A percentile compares a stretch with the other conserved stretches of the same genome.
Evolutionary conservation across 1,140 invertebrate species (phyloP).

Genomic region (Diprion similis): DNA sequence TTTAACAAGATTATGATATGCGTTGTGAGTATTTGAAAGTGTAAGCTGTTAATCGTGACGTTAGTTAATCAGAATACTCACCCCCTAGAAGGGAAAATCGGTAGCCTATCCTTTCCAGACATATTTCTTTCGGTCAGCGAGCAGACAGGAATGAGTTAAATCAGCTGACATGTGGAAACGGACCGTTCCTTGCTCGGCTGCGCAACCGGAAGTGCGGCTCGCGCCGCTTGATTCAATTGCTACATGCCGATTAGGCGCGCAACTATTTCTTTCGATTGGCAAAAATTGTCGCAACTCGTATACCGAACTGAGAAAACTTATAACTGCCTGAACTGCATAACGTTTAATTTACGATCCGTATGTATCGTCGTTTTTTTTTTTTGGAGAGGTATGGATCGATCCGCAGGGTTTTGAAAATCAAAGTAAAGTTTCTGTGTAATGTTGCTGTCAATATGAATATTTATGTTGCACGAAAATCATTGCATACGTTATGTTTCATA

Average conservation of each 20-base stretch:
- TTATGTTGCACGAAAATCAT: too few species aligned
- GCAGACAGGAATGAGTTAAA: conserved; percentile 54
- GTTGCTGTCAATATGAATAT: too few species aligned
- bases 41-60: conserved; percentile 9
- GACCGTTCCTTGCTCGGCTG: conserved; percentile 25
- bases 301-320: too few species aligned
- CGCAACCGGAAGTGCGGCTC: neutral
- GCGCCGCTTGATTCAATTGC: conserved; percentile 1
- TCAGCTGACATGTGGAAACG: conserved; percentile 55
- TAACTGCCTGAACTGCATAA: too few species aligned
- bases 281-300: conserved; percentile 6
- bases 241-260: conserved; percentile 14
- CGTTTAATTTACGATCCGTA: too few species aligned
- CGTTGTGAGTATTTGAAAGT: conserved; percentile 19
- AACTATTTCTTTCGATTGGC: too few species aligned
- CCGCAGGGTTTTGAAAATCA: too few species aligned
- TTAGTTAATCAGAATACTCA: conserved; percentile 66
- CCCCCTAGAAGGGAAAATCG: conserved; percentile 98
- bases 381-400: too few species aligned
- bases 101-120: conserved; percentile 93
- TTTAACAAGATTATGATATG: conserved; percentile 14
- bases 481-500: too few species aligned
- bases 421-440: too few species aligned
- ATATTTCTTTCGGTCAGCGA: conserved; percentile 67
- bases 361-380: too few species aligned